phyloP scores from a whole-genome alignment of 2,888 invertebrate genomes.

The Meghimatium bilineatum region DNA sequence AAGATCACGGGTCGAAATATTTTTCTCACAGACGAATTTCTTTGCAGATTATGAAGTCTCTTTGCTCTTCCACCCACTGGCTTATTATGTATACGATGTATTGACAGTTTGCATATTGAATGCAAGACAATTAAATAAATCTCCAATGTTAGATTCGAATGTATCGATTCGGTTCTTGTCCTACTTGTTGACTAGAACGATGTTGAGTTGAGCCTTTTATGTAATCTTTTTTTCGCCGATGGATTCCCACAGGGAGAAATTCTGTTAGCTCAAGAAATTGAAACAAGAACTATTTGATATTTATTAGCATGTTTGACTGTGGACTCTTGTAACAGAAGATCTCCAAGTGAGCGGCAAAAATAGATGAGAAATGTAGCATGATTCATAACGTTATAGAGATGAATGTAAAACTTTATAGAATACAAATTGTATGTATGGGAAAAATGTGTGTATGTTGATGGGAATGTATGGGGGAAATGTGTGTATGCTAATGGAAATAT shows the following conservation, averaged over 20 bases:
- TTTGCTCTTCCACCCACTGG: background rate
- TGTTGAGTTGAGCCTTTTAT: background rate
- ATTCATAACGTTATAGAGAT: too few relatives aligned
- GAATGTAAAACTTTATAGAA: too few relatives aligned
- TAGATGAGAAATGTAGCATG: background rate
- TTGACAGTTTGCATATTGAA: constrained; percentile 9
- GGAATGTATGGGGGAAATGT: too few relatives aligned
- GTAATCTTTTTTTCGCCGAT: background rate
- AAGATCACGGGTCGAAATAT: background rate
- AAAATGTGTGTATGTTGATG: too few relatives aligned
- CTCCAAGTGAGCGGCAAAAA: too few relatives aligned
- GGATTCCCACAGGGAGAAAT: background rate
- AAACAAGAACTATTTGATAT: background rate
- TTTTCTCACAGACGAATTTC: background rate
- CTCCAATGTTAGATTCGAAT: background rate
- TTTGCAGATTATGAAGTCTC: background rate
- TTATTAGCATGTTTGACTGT: background rate
- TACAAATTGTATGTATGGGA: too few relatives aligned
- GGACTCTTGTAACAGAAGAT: too few relatives aligned
- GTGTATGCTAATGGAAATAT: too few relatives aligned
- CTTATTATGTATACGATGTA: background rate
- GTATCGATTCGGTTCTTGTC: background rate
- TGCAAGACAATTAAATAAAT: constrained; percentile 8
- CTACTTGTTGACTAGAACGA: background rate
- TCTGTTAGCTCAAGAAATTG: background rate